Base-by-base conservation (phyloP, 2,888 invertebrate genomes). In the Yponomeuta cagnagella region DNA sequence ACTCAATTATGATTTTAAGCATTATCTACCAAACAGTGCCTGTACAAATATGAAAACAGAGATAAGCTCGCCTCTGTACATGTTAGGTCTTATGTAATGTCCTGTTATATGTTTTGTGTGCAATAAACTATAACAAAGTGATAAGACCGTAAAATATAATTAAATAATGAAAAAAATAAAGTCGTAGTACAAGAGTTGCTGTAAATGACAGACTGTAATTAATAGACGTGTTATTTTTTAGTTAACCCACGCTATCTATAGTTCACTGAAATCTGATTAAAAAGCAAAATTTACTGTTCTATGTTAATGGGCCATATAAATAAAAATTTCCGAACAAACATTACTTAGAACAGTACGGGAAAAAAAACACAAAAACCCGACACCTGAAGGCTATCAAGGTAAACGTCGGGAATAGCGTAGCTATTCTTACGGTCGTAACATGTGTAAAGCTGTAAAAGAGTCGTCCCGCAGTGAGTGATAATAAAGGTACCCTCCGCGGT, bases 401-500 rank as follows among this genome's bases (percentile, higher is more conserved):
- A 52, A 48, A 70, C 64, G 70, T 70, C 43, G 37, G 48, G 48
- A 66, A 58, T 58, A 48, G 37, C 58, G 52, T 37, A 8, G 30
- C 66, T 48, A 64, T 70, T 67, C 15, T n/a, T 9, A 58, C 48
- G 66, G 33, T 33, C 70, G 70, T 78, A 84, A 87, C 86, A 86
- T 81, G 87, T 88, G 88, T 89, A 84, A 90, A 88, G 87, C 86
- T 87, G 84, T 89, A 86, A 89, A 89, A 89, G 85, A 85, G 82
- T 83, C 83, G 82, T 87, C 84, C 81, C 82, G 75, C 79, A 78
- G 83, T 87, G 88, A 90, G 90, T 91, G 92, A 92, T 92, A 92
- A 90, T 91, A 91, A 91, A 90, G 88, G 89, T 88, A 90, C 90
- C 90, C 89, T 88, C 88, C 76, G 84, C 84, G 85, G 85, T 81